phyloP scores from a whole-genome alignment of 2,113 vertebrate genomes.

The Colistium nudipinnis region DNA sequence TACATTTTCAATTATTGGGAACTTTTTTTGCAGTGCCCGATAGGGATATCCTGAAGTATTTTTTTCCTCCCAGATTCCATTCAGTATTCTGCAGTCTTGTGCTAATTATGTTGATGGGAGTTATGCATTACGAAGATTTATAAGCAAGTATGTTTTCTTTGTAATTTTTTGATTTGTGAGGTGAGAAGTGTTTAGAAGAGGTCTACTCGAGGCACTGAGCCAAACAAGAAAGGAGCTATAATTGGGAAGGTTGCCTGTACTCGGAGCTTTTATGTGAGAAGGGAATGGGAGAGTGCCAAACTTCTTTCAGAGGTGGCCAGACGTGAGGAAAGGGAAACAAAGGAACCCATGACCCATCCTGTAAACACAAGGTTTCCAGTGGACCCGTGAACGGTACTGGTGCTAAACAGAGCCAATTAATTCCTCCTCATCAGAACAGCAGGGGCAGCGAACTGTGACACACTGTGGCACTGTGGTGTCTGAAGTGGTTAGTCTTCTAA shows the following conservation, averaged over 20 bases:
- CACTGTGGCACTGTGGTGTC: slow-evolving; percentile 27
- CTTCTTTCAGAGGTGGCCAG: slow-evolving; percentile 69
- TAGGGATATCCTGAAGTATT: too few species aligned
- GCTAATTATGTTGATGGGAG: background rate
- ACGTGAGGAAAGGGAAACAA: slow-evolving; percentile 73
- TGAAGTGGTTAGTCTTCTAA: slow-evolving; percentile 38
- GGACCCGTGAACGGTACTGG: slow-evolving; percentile 39
- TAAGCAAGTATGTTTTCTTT: background rate
- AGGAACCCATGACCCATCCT: slow-evolving; percentile 56
- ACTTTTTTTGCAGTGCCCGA: background rate
- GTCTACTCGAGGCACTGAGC: slow-evolving; percentile 35
- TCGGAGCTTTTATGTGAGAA: slow-evolving; percentile 57
- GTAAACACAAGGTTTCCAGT: slow-evolving; percentile 58
- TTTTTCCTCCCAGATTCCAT: too few species aligned
- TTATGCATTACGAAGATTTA: background rate
- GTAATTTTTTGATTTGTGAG: slow-evolving; percentile 4
- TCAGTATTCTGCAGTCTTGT: background rate
- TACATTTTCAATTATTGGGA: too few species aligned
- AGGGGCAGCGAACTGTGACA: slow-evolving; percentile 46
- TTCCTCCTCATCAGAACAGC: slow-evolving; percentile 49
- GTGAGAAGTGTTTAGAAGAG: slow-evolving; percentile 2
- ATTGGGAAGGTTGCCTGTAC: slow-evolving; percentile 58
- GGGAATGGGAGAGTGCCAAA: slow-evolving; percentile 60
- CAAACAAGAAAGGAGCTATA: slow-evolving; percentile 52
- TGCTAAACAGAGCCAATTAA: slow-evolving; percentile 66